Conservation (phyloP, 1,140 invertebrate species). For the Tetragnatha versicolor region DNA sequence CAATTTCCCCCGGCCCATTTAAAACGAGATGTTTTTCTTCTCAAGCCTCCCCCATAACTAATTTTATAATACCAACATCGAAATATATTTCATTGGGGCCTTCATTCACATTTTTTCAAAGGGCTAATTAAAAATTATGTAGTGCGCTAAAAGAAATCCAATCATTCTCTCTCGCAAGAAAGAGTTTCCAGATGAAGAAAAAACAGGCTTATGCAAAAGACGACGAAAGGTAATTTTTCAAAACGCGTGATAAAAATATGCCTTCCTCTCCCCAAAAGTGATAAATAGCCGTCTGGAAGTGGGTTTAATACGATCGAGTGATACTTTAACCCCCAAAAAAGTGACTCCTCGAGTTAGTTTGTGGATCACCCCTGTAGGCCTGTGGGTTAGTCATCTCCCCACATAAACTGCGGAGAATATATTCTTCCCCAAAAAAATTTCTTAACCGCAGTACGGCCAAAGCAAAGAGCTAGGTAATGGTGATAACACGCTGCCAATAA, state of each 20-base stretch:
- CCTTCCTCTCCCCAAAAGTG: not conserved
- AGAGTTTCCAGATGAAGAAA: slow-evolving; percentile 14
- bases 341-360: not conserved
- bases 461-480: slow-evolving; percentile 26
- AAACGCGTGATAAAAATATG: slow-evolving; percentile 9
- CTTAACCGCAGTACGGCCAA: slow-evolving; percentile 40
- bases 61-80: too few species aligned
- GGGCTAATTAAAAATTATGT: too few species aligned
- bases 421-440: slow-evolving; percentile 29
- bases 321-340: not conserved
- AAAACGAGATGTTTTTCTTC: too few species aligned
- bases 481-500: slow-evolving; percentile 43
- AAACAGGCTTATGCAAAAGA: not conserved
- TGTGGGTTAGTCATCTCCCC: slow-evolving; percentile 36
- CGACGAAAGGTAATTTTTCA: slow-evolving; percentile 19
- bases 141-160: too few species aligned
- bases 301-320: not conserved
- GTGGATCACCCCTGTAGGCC: slow-evolving; percentile 12
- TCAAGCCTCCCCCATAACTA: too few species aligned
- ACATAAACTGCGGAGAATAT: slow-evolving; percentile 25
- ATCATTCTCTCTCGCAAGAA: too few species aligned
- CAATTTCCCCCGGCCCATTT: too few species aligned
- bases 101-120: too few species aligned
- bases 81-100: too few species aligned
- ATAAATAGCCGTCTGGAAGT: slow-evolving; percentile 1